Evolutionary conservation across 2,797 vertebrate species (phyloP), one percentile per base, ranked within the genome.

Genomic region (Micrastur ruficollis): DNA sequence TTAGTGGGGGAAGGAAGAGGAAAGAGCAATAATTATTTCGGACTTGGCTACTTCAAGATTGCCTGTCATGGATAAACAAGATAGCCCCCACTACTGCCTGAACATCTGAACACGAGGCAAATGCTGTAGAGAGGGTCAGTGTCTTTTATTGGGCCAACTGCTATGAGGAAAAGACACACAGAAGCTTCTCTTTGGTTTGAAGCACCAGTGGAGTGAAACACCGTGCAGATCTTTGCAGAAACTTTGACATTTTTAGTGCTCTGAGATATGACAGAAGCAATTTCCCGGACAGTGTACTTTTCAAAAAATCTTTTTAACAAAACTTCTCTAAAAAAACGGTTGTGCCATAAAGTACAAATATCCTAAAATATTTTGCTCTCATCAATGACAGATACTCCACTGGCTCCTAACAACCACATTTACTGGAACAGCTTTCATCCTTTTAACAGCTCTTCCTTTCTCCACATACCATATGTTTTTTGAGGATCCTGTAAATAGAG

Each of bases 281-380:
- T 84, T 82, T 94, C 53, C 79, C 68, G 84, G 89, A 65, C 70
- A 89, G 61, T 26, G 12, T 76, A 72, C 67, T 89, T 92, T 46
- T 52, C 6, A 25, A 83, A 89, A 83, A 61, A 56, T 3, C 11
- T 36, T 78, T 83, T 87, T 70, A 85, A 92, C 49, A 50, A 56
- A 94, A 95, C 42, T 91, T 75, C 52, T 70, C 56, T 52, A 44
- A 93, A 91, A 86, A 92, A 93, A 27, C 21, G n/a, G 63, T 93
- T 91, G 84, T 65, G 56, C 63, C 66, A 58, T 93, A 20, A 94
- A 92, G 74, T 85, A 93, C 74, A 95, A 97, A 94, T 95, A 94
- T 62, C 91, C 84, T 83, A 94, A 94, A 96, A 95, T 96, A 96
- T 93, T 97, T 94, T 90, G 56, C 56, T 96, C 82, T 82, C 71